These are phyloP conservation scores for Acyrthosiphon pisum DNA, from an alignment of 1,140 invertebrate species.

Conservation along the genomic window DNA sequence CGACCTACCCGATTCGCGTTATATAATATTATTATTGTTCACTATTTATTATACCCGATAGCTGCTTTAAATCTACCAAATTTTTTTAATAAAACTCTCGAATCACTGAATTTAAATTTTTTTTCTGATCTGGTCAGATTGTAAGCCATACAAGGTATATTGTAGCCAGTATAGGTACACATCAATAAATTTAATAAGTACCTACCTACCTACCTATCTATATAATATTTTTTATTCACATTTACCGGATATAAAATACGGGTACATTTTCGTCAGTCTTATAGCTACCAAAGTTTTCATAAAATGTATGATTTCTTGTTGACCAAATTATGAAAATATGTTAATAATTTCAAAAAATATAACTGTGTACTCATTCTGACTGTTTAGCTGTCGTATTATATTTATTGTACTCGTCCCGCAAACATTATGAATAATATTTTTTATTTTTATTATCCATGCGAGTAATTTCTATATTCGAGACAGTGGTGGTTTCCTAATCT, in stretches of 20 bases:
- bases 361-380: background rate
- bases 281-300: background rate
- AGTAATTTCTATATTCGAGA: too few species aligned
- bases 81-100: background rate
- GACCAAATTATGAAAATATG: background rate
- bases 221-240: background rate
- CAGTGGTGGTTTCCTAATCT: too few species aligned
- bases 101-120: background rate
- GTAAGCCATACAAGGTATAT: too few species aligned
- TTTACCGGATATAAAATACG: background rate
- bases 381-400: background rate
- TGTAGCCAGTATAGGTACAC: background rate
- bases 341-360: background rate
- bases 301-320: background rate
- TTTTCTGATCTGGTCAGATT: background rate
- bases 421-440: too few species aligned
- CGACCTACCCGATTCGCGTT: background rate
- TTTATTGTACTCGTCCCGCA: too few species aligned
- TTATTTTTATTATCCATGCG: too few species aligned
- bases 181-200: background rate
- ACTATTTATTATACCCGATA: too few species aligned
- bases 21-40: background rate
- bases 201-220: too few species aligned
- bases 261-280: background rate
- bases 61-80: background rate